Conservation (phyloP, 1,140 invertebrate genomes). For the Oryctes rhinoceros region DNA sequence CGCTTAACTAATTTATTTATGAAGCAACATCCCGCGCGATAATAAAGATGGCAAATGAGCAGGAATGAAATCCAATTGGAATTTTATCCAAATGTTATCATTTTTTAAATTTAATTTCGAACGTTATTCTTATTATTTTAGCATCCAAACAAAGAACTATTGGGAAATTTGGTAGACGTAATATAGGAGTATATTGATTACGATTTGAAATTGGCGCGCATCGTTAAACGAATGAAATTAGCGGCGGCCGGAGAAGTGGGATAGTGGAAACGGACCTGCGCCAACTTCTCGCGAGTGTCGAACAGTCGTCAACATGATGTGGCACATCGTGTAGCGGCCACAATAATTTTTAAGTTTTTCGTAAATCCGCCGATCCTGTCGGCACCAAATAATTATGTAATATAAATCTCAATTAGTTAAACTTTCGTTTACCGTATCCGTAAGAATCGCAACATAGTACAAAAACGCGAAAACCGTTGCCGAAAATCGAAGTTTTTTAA, state of each 20-base stretch:
- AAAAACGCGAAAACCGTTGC: slow-evolving; percentile 52
- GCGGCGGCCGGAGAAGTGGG: slow-evolving; percentile 17
- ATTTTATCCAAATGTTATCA: not conserved
- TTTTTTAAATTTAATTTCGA: not conserved
- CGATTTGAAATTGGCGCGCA: slow-evolving; percentile 40
- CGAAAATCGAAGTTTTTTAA: slow-evolving; percentile 52
- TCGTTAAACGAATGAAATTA: slow-evolving; percentile 29
- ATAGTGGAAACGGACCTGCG: slow-evolving; percentile 27
- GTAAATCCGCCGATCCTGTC: slow-evolving; percentile 56
- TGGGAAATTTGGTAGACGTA: not conserved
- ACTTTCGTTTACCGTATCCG: slow-evolving; percentile 54
- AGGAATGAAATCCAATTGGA: not conserved
- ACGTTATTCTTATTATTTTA: not conserved
- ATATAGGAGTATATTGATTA: not conserved
- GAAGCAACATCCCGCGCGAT: not conserved
- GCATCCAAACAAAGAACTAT: not conserved
- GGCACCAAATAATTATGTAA: slow-evolving; percentile 58
- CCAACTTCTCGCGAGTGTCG: slow-evolving; percentile 54
- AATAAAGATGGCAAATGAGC: not conserved
- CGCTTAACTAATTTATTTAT: not conserved
- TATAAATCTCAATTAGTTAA: slow-evolving; percentile 57
- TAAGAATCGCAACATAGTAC: slow-evolving; percentile 53
- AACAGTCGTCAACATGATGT: slow-evolving; percentile 63
- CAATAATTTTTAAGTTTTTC: slow-evolving; percentile 58
- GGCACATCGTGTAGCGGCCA: slow-evolving; percentile 58